These are phyloP conservation scores for Chaetophractus vellerosus DNA, from an alignment of 2,797 vertebrate genomes.

Conservation along the genomic window DNA sequence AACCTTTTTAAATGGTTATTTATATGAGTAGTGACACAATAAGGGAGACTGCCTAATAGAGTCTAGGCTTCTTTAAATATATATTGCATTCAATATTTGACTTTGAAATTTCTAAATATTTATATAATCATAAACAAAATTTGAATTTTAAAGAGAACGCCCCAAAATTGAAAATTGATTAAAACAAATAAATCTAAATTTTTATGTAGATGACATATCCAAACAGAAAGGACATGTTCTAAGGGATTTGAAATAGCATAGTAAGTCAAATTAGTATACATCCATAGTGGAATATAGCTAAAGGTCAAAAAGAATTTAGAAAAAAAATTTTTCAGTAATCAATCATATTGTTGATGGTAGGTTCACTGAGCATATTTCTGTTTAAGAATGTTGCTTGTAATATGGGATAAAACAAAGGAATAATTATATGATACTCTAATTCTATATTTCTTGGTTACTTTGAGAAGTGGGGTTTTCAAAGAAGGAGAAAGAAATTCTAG, in stretches of 20 bases:
- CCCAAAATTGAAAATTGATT: neutral
- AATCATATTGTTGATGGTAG: neutral
- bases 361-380: neutral
- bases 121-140: constrained; percentile 17
- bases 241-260: neutral
- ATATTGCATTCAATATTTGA: neutral
- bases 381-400: neutral
- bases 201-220: neutral
- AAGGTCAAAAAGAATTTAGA: neutral
- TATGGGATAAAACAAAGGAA: neutral
- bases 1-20: neutral
- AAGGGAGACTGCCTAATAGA: neutral
- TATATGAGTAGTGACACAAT: neutral
- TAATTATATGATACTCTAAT: neutral
- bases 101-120: neutral
- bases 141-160: neutral
- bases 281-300: neutral
- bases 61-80: constrained; percentile 1
- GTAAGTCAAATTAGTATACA: neutral
- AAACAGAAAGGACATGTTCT: neutral
- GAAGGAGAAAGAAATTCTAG: no score
- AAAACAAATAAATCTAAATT: neutral
- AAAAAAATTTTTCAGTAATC: neutral
- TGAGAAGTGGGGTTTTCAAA: no score
- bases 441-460: neutral